Base-by-base conservation (phyloP, 2,888 invertebrate genomes). In the Polyommatus icarus region DNA sequence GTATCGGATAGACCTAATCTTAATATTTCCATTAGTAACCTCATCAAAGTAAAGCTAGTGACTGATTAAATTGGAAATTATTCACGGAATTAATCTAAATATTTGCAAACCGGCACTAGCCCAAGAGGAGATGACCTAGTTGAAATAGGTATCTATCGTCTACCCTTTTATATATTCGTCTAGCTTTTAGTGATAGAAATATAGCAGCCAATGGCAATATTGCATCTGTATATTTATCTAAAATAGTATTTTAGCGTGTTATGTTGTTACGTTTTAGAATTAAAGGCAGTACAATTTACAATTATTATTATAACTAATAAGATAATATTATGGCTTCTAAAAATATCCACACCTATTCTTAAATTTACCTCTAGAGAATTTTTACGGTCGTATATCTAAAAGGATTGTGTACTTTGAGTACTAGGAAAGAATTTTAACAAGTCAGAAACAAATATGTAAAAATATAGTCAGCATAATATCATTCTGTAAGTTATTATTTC, bases 21-120 rank as follows among this genome's bases (percentile, higher is more conserved):
- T 67, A 67, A 67, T 67, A 67, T 40, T 76, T 76, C 50, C 76
- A 76, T 76, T 76, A 76, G 76, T 46, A 76, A 76, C 76, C 15
- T 67, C 67, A 29, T 67, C 67, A 67, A 29, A 67, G 67, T 67
- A 15, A 67, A 29, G 67, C 67, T 67, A 67, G 29, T 18, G 67
- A 67, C 67, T 67, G 29, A 67, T 67, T 67, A 32, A 32, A 67
- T 67, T 67, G 67, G 29, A 67, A 67, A 67, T 67, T 67, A 67
- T 67, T 67, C 67, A 67, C 67, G 67, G 29, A 67, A 67, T 67
- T 67, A 32, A 67, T 67, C 12, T 67, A 67, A 67, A 67, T 67
- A 67, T 67, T 67, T 67, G 67, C 67, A 67, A 67, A 67, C 67
- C 29, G 12, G 67, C 67, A 32, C 32, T 18, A 29, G 67, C 15